Evolutionary conservation across 2,888 invertebrate species (phyloP).

Genomic region (Napeogenes sylphis): DNA sequence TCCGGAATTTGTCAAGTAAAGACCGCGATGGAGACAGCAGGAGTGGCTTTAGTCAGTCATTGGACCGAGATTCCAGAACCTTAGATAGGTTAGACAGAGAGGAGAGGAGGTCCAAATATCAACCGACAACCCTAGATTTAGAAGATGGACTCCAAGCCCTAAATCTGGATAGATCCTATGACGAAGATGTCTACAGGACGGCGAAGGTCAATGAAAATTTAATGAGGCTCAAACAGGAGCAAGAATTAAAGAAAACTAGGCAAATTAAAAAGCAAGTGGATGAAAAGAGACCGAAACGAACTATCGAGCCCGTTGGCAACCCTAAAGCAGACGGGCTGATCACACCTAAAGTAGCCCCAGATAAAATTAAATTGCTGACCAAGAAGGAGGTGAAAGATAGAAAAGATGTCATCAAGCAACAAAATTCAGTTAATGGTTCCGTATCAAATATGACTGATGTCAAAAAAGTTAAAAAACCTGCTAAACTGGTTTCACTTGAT

Average conservation of each 20-base stretch:
- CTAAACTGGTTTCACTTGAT: conserved; percentile 51
- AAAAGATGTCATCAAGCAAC: conserved; percentile 63
- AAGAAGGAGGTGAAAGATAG: conserved; percentile 67
- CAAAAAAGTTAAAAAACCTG: conserved; percentile 57
- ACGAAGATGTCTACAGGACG: conserved; percentile 64
- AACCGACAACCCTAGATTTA: conserved; percentile 72
- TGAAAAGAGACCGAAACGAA: conserved; percentile 51
- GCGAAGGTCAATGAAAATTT: conserved; percentile 75
- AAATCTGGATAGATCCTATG: conserved; percentile 66
- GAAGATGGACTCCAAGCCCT: conserved; percentile 77
- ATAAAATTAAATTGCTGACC: conserved; percentile 62
- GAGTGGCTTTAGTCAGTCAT: conserved; percentile 79
- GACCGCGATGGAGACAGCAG: conserved; percentile 83
- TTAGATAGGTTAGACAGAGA: conserved; percentile 66
- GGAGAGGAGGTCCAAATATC: conserved; percentile 66
- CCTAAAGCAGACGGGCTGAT: conserved; percentile 62
- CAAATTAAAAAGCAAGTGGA: conserved; percentile 55
- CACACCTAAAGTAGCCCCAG: conserved; percentile 56
- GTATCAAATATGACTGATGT: conserved; percentile 48
- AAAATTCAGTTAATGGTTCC: conserved; percentile 54
- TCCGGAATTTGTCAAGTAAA: conserved; percentile 84
- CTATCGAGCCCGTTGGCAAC: conserved; percentile 60
- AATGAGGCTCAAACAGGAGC: conserved; percentile 65
- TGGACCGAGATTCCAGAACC: conserved; percentile 68
- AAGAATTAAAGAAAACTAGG: conserved; percentile 58